Conservation (phyloP, 2,888 invertebrate species). For the Pediacus dermestoides region DNA sequence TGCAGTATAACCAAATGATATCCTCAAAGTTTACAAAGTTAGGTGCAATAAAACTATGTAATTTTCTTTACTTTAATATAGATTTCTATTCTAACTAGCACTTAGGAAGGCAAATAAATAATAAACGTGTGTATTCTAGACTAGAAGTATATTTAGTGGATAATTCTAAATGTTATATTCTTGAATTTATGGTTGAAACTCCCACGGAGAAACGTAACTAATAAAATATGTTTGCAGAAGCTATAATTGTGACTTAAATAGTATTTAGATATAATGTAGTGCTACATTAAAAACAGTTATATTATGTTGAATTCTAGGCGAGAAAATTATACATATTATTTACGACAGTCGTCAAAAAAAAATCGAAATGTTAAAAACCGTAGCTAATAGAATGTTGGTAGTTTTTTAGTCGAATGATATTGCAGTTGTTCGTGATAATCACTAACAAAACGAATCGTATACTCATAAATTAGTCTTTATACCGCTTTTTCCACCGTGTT, state of each 20-base stretch:
- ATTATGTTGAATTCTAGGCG: too few relatives aligned
- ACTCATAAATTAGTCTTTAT: constrained; percentile 23
- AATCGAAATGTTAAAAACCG: too few relatives aligned
- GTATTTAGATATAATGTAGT: background rate
- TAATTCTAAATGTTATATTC: constrained; percentile 6
- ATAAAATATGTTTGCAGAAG: background rate
- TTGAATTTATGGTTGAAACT: constrained; percentile 8
- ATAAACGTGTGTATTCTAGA: constrained; percentile 1
- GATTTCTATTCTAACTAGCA: constrained; percentile 3
- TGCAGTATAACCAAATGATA: too few relatives aligned
- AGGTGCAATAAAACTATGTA: too few relatives aligned
- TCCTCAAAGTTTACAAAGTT: too few relatives aligned
- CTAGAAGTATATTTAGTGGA: constrained; percentile 3
- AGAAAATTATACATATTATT: too few relatives aligned
- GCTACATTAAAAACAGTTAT: too few relatives aligned
- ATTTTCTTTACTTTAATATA: too few relatives aligned
- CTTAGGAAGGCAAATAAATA: constrained; percentile 4
- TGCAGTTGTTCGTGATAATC: constrained; percentile 32
- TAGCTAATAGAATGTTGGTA: constrained; percentile 15
- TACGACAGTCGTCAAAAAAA: too few relatives aligned
- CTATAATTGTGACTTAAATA: constrained; percentile 7
- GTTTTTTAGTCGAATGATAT: constrained; percentile 38
- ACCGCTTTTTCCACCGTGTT: constrained; percentile 24
- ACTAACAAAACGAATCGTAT: constrained; percentile 8
- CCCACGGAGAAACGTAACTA: background rate